Percentiles rank a stretch among this genome's conserved stretches.
These are phyloP conservation scores for Leucopsar rothschildi DNA, from an alignment of 2,113 vertebrate genomes.

Conservation along the genomic window DNA sequence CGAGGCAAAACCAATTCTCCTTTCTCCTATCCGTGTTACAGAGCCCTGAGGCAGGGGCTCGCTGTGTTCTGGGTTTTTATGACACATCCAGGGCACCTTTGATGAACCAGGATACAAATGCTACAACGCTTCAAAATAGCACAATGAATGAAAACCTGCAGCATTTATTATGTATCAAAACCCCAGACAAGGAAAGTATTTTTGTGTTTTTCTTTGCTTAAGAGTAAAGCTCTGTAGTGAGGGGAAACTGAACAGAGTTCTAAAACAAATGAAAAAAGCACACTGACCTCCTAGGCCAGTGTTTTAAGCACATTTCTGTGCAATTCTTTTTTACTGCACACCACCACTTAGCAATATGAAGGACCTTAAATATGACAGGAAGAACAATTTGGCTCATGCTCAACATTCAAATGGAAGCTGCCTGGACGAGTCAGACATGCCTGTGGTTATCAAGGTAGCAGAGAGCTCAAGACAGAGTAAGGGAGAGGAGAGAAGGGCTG, in stretches of 20 bases:
- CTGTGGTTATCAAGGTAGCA: not conserved
- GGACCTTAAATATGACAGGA: not conserved
- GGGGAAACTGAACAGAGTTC: not conserved
- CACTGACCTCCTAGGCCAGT: not conserved
- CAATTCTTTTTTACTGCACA: not conserved
- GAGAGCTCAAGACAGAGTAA: not conserved
- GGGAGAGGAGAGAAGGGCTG: not conserved
- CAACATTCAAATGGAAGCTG: not conserved
- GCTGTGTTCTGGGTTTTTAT: not conserved
- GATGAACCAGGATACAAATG: not conserved
- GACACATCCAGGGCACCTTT: not conserved
- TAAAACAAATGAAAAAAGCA: not conserved
- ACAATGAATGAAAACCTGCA: not conserved
- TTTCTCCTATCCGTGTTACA: not conserved
- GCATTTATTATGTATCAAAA: not conserved
- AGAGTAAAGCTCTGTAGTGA: not conserved
- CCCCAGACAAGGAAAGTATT: not conserved
- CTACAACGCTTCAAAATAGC: not conserved
- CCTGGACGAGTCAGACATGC: rapidly evolving
- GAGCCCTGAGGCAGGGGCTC: not conserved
- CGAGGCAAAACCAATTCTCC: not conserved
- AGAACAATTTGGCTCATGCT: not conserved
- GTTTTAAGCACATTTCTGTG: not conserved
- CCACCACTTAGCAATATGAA: not conserved
- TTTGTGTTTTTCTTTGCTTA: not conserved